Base-by-base conservation (phyloP, 2,113 vertebrate genomes). In the Coptodon bakossiorum region DNA sequence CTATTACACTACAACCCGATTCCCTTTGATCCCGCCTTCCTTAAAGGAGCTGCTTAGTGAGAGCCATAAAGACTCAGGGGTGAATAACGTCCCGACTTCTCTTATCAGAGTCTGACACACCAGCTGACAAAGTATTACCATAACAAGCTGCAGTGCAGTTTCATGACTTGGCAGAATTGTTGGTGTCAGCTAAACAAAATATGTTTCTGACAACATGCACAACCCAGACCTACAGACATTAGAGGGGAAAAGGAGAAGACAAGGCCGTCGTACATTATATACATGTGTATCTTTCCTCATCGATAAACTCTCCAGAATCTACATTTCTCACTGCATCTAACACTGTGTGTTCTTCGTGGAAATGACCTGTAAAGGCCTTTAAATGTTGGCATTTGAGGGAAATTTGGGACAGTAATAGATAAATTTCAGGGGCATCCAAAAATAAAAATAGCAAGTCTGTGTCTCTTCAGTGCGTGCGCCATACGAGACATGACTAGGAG, bases 81-180 rank as follows among this genome's bases (percentile, higher is more conserved):
- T 91, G 89, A 95, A 90, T 92, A 92, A 87, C 90, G 59, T 88
- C 88, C 85, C 8, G n/a, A 92, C 86, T 92, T 90, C 27, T 31
- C 91, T 92, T 92, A 95, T 95, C 93, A 56, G 79, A 68, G 54
- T 86, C 91, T 86, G 87, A 89, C 94, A 92, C 82, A 29, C 88
- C 48, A 83, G 87, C 92, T 91, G 88, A 93, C 87, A 88, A 90
- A 86, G 83, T 87, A 86, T 93, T 87, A 89, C 7, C 89, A 82
- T 89, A 92, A 91, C 91, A 89, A 88, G 84, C 93, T 40, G 82
- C 83, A 29, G 73, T 82, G 91, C 79, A 81, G 90, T 90, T 89
- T 89, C 91, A 86, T 76, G 52, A 89, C 93, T 83, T n/a, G 17
- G 80, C 85, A 78, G 86, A 94, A 90, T 43, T 66, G 59, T 89